Conservation (phyloP, 2,113 vertebrate genomes). For the Pardalotus punctatus region DNA sequence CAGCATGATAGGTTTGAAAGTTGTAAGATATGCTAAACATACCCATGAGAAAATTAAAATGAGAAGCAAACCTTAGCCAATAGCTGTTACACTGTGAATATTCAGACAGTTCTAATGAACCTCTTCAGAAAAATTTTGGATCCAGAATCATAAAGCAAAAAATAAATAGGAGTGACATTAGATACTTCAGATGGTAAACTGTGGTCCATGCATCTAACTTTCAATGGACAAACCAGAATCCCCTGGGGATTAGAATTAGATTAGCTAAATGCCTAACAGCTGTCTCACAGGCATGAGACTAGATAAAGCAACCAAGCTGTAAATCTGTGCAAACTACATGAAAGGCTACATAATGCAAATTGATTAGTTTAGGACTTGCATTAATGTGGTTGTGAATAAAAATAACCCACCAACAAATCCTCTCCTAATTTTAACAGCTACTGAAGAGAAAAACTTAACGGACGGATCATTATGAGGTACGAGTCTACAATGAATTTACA, state of each 20-base stretch:
- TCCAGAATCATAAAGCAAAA: background rate
- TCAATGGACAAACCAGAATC: constrained; percentile 38
- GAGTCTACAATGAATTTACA: constrained; percentile 62
- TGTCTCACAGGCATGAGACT: constrained; percentile 70
- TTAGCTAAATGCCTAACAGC: constrained; percentile 77
- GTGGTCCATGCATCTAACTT: background rate
- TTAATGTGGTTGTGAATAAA: constrained; percentile 75
- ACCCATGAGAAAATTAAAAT: constrained; percentile 26
- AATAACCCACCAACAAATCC: constrained; percentile 77
- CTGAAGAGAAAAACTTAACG: constrained; percentile 71
- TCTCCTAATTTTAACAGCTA: constrained; percentile 81
- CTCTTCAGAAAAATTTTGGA: background rate
- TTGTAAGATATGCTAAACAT: background rate
- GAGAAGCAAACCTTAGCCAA: background rate
- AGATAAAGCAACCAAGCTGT: constrained; percentile 74
- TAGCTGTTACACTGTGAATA: background rate
- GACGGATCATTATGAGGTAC: constrained; percentile 69
- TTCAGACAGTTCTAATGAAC: background rate
- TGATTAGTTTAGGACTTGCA: constrained; percentile 75
- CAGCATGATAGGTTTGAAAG: background rate
- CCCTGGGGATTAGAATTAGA: constrained; percentile 65
- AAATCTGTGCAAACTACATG: constrained; percentile 73
- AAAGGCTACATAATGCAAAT: constrained; percentile 73
- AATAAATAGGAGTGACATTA: background rate
- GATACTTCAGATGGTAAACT: background rate